phyloP scores from a whole-genome alignment of 2,888 invertebrate species.

The Agrotis ipsilon region DNA sequence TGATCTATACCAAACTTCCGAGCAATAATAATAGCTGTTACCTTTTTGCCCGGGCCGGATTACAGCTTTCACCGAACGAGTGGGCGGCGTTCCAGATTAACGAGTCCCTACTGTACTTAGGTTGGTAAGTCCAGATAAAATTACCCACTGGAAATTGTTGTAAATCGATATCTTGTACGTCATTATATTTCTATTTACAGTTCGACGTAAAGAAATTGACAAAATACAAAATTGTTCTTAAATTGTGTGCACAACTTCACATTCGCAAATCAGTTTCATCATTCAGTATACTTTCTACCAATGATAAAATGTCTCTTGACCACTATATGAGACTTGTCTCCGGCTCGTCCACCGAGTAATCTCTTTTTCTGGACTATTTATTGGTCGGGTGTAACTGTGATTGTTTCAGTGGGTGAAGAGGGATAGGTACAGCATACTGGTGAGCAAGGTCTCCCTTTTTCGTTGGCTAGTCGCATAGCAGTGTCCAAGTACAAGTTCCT shows the following conservation, averaged over 20 bases:
- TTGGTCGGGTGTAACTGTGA: conserved; percentile 49
- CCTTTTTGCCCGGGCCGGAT: no score
- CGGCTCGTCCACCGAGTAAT: conserved; percentile 84
- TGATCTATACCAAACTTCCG: no score
- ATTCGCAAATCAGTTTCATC: conserved; percentile 41
- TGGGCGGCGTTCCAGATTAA: no score
- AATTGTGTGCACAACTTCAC: conserved; percentile 9
- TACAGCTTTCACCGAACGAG: no score
- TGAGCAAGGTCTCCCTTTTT: conserved; percentile 40
- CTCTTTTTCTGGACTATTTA: conserved; percentile 79
- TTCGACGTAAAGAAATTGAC: conserved; percentile 24
- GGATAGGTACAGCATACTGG: conserved; percentile 51
- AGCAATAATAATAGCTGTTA: no score
- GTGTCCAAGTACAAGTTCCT: conserved; percentile 39
- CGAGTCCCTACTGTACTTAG: no score
- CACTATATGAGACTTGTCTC: conserved; percentile 79
- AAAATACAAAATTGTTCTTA: conserved; percentile 1
- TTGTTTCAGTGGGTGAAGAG: conserved; percentile 45
- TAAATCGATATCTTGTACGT: conserved; percentile 8
- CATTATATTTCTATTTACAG: conserved; percentile 16
- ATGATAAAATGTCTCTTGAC: conserved; percentile 66
- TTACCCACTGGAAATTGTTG: conserved; percentile 5
- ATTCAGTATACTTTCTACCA: conserved; percentile 65
- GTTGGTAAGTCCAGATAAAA: background rate
- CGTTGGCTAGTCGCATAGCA: conserved; percentile 17